These are phyloP conservation scores for Megaceryle alcyon DNA, from an alignment of 2,797 vertebrate species.

Conservation along the genomic window DNA sequence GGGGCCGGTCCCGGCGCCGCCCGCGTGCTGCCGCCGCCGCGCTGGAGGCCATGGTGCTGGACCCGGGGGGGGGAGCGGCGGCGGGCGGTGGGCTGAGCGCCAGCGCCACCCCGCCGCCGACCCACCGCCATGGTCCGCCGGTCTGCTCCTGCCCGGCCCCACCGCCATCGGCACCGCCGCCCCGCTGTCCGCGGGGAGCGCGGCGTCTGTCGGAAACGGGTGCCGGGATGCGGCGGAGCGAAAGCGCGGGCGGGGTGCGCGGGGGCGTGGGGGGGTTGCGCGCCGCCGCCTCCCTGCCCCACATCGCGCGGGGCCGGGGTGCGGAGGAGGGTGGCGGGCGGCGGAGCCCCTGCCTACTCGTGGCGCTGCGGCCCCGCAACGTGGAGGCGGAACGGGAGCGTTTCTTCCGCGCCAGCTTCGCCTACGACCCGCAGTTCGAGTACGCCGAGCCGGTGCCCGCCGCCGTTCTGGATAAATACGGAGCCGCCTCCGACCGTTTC, in stretches of 20 bases:
- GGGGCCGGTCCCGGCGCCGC: not conserved
- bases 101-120: not conserved
- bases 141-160: not conserved
- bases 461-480: conserved; percentile 90
- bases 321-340: conserved; percentile 36
- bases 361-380: conserved; percentile 90
- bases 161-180: not conserved
- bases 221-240: conserved; percentile 87
- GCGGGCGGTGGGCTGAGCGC: conserved; percentile 69
- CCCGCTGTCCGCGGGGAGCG: conserved; percentile 48
- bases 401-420: conserved; percentile 89
- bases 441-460: conserved; percentile 86
- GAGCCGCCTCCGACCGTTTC: conserved; percentile 90
- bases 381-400: conserved; percentile 85
- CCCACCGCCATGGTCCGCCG: conserved; percentile 28
- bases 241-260: conserved; percentile 76
- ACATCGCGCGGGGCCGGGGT: conserved; percentile 80
- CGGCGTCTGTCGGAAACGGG: conserved; percentile 71
- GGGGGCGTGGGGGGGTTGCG: conserved; percentile 76
- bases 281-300: conserved; percentile 89
- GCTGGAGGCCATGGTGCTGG: conserved; percentile 87
- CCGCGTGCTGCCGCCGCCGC: not conserved
- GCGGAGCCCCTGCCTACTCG: conserved; percentile 85
- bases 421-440: conserved; percentile 93
- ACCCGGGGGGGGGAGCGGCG: conserved; percentile 70